Percentiles rank a stretch among this genome's conserved stretches.
phyloP scores from a whole-genome alignment of 2,113 vertebrate genomes.

The Serinus canaria region DNA sequence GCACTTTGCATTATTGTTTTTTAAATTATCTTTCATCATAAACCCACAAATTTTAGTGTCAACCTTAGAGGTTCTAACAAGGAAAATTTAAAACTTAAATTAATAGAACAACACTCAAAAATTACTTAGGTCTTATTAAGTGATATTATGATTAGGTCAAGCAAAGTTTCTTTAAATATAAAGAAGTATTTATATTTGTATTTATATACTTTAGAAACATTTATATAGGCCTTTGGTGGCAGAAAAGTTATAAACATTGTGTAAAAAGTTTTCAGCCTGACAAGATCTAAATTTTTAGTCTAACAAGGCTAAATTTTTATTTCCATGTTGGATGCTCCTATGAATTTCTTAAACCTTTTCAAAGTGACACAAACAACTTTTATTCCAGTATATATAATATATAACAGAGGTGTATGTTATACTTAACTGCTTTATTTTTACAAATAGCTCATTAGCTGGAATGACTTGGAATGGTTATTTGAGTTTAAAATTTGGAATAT shows the following conservation, averaged over 20 bases:
- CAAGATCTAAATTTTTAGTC: neutral
- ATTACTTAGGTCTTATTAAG: neutral
- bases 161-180: rapidly evolving
- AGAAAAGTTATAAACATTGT: neutral
- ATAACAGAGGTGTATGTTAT: neutral
- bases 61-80: neutral
- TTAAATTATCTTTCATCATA: neutral
- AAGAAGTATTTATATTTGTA: neutral
- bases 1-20: neutral
- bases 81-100: neutral
- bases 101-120: neutral
- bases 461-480: neutral
- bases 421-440: neutral
- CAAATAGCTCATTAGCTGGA: neutral
- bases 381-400: neutral
- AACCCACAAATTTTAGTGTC: neutral
- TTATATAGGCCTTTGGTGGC: neutral
- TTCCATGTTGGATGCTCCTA: neutral
- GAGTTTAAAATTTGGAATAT: neutral
- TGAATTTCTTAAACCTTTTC: neutral
- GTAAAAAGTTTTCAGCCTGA: neutral
- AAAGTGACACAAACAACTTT: neutral
- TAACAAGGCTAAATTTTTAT: neutral
- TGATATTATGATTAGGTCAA: neutral
- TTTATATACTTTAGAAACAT: neutral